Evolutionary conservation across 2,888 invertebrate species (phyloP), one percentile per base, ranked within the genome.

Genomic region (Ormyrus nitidulus): DNA sequence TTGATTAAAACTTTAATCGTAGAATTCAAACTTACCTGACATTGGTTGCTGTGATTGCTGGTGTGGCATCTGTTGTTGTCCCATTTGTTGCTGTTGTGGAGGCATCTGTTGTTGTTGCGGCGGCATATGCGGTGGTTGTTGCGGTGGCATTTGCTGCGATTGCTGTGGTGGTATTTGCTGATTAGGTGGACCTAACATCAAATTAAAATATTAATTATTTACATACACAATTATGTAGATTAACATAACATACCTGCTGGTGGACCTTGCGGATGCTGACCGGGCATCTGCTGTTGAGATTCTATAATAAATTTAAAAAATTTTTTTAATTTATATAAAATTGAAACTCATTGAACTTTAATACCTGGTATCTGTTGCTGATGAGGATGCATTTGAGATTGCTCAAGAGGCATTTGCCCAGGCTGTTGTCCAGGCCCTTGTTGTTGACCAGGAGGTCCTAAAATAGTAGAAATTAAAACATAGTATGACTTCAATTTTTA

Each of bases 21-120:
- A 56, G 8, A 70, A 65, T 48, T 53, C 74, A 0, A 10, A 76
- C 62, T 9, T 59, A 81, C 81, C 81, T 66, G 77, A 11, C 48
- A 77, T 71, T 66, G 48, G 73, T 64, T 59, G 62, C n/a, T 79
- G 84, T 53, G 75, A 71, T 13, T 82, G 75, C 19, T 74, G 81
- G 56, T 70, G 76, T 71, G 84, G 83, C 69, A 85, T 62, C 66
- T 84, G 71, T 73, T 80, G 83, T 44, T 85, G 58, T 69, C 75
- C 70, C 78, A 77, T 4, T 5, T 83, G 82, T 6, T 83, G 82
- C 4, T 83, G 82, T 5, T 83, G 82, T 13, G 81, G 73, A 59
- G 75, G 65, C 58, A 78, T 68, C 10, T 66, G 53, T 34, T 68
- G 68, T 48, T 59, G 61, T 10, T 65, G 77, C 46, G 74, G 74